Evolutionary conservation across 2,797 vertebrate genomes (phyloP), one percentile per base, ranked within the genome.

Genomic region (Protonibea diacanthus): DNA sequence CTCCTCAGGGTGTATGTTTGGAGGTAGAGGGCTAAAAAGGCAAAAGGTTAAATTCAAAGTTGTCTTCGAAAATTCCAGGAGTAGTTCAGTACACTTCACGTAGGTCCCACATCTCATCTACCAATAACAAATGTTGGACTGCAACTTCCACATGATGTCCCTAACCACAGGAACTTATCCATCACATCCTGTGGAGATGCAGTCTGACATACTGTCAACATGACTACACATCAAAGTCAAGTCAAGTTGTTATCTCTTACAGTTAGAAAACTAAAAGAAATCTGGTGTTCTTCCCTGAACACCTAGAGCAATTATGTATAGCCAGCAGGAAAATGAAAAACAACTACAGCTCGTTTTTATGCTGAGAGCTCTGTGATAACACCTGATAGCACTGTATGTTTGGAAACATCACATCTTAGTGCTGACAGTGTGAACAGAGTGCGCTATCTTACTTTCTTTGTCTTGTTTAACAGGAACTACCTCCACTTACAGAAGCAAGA

Each of bases 191-290:
- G 79, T 40, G 58, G 76, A 83, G 86, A 88, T 89, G 72, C 75
- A 72, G 74, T 52, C 80, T 88, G 92, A 93, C 89, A 78, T 71
- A 80, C 78, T 88, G 89, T 89, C 91, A 89, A 78, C 83, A 78
- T 56, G 53, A 74, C 83, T 89, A 17, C 83, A 75, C 82, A 82
- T 92, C 91, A 92, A 81, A 88, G 42, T 44, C 42, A 60, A 68
- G 76, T 78, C 56, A 64, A 73, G 70, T 33, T 48, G 61, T 33
- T 27, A 55, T 38, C 13, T 82, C 47, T 62, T 53, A 48, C 11
- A 14, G 44, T 76, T 64, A 74, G 61, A 25, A 69, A n/a, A 38
- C 66, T 52, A 23, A 48, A 18, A 48, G 4, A 20, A n/a, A 18
- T 56, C 59, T 77, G 42, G 25, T 48, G 29, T 21, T 66, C 14